phyloP scores from a whole-genome alignment of 2,888 invertebrate species.

The Pollenia labialis region DNA sequence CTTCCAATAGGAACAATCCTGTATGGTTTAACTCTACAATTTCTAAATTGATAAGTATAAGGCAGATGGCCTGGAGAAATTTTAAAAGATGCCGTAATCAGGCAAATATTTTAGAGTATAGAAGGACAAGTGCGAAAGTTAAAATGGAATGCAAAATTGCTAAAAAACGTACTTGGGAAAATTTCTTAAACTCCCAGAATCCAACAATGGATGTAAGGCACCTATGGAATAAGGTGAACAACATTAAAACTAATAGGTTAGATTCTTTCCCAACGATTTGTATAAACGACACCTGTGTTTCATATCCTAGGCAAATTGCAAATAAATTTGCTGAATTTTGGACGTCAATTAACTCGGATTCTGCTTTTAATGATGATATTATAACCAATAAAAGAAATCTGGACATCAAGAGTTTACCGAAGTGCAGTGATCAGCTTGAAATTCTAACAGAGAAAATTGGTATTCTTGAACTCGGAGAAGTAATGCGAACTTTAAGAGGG shows the following conservation, averaged over 20 bases:
- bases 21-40: no score
- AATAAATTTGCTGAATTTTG: slow-evolving; percentile 17
- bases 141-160: slow-evolving; percentile 39
- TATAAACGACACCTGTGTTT: not conserved
- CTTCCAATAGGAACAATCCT: no score
- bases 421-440: not conserved
- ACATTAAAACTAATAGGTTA: no score
- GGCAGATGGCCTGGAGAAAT: no score
- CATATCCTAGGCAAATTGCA: not conserved
- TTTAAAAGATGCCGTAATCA: not conserved
- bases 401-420: not conserved
- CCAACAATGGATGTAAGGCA: no score
- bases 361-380: not conserved
- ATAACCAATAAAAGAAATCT: not conserved
- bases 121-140: slow-evolving; percentile 14
- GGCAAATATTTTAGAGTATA: not conserved
- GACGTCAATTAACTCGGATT: slow-evolving; percentile 44
- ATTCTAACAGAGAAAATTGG: not conserved
- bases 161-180: slow-evolving; percentile 38
- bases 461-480: not conserved
- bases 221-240: no score
- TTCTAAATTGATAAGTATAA: no score
- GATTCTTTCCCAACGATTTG: slow-evolving; percentile 10
- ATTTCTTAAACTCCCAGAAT: slow-evolving; percentile 39
- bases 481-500: not conserved